Conservation (phyloP, 2,888 invertebrate genomes). For the Diplazon laetatorius region DNA sequence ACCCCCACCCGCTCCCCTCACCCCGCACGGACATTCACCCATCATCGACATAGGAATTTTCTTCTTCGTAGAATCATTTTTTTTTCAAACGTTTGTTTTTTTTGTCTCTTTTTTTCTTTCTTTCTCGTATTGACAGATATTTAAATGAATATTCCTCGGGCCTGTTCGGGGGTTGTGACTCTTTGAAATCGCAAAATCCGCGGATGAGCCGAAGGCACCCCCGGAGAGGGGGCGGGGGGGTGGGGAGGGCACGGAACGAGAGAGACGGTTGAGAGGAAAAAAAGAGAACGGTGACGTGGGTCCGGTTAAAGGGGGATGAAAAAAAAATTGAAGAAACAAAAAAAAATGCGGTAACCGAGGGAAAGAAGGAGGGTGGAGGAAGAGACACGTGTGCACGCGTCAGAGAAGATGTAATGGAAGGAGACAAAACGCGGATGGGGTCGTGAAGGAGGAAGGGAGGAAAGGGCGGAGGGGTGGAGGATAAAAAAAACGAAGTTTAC, state of each 20-base stretch:
- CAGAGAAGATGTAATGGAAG: constrained; percentile 25
- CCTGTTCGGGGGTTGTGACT: constrained; percentile 74
- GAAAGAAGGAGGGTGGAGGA: constrained; percentile 8
- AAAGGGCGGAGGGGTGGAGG: constrained; percentile 28
- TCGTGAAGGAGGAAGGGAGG: constrained; percentile 68
- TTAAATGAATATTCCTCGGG: constrained; percentile 81
- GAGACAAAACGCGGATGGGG: constrained; percentile 18
- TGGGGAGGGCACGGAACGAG: too few species aligned
- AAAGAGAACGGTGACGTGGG: constrained; percentile 8
- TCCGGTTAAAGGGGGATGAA: constrained; percentile 16
- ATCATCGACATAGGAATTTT: too few species aligned
- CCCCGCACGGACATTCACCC: constrained; percentile 70
- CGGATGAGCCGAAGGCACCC: constrained; percentile 63
- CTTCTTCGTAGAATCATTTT: too few species aligned
- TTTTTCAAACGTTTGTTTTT: too few species aligned
- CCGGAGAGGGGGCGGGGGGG: constrained; percentile 8
- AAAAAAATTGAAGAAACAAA: constrained; percentile 33
- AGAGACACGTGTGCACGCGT: constrained; percentile 15
- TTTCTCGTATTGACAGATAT: constrained; percentile 80
- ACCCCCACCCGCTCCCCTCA: constrained; percentile 67
- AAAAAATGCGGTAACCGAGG: constrained; percentile 6
- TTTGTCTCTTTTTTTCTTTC: too few species aligned
- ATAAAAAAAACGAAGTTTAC: too few species aligned
- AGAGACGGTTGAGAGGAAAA: constrained; percentile 59
- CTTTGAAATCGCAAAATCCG: constrained; percentile 80